A percentile compares a stretch with the other conserved stretches of the same genome.
Evolutionary conservation across 1,140 invertebrate species (phyloP).

Genomic region (Ceratitis capitata): DNA sequence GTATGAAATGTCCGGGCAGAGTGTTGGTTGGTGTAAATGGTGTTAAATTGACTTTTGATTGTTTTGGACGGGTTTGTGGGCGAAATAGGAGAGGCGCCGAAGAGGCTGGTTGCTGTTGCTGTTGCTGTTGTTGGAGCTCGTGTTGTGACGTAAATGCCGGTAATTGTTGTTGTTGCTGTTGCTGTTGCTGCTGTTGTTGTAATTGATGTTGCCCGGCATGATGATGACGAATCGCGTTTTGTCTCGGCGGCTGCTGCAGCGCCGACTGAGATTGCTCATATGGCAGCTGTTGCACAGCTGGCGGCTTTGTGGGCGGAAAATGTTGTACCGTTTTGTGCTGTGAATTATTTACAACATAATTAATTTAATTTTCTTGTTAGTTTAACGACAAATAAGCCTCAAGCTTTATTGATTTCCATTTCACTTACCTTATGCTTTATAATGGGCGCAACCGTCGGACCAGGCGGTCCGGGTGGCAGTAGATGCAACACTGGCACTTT

Average conservation of each 20-base stretch:
- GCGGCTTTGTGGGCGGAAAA: slow-evolving; percentile 54
- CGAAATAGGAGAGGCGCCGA: slow-evolving; percentile 45
- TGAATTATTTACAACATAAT: slow-evolving; percentile 42
- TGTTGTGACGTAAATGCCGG: slow-evolving; percentile 22
- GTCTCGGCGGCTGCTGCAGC: background rate
- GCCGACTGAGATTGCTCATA: too few relatives aligned
- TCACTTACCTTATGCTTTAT: slow-evolving; percentile 9
- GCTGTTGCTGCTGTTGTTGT: slow-evolving; percentile 42
- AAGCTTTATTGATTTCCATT: background rate
- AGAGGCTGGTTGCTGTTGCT: slow-evolving; percentile 47
- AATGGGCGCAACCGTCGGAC: slow-evolving; percentile 7
- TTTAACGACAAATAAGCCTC: background rate
- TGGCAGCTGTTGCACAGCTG: slow-evolving; percentile 45
- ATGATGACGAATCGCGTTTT: background rate
- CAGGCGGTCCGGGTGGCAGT: slow-evolving; percentile 37
- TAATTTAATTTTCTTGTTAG: slow-evolving; percentile 21
- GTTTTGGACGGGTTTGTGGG: slow-evolving; percentile 54
- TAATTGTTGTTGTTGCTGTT: slow-evolving; percentile 42
- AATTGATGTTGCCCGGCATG: slow-evolving; percentile 37
- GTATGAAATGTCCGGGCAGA: slow-evolving; percentile 63
- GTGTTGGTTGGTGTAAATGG: slow-evolving; percentile 64
- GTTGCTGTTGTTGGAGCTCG: slow-evolving; percentile 43
- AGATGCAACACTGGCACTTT: slow-evolving; percentile 34
- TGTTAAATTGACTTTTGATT: slow-evolving; percentile 64
- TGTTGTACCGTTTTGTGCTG: slow-evolving; percentile 63